Base-by-base conservation (phyloP, 2,113 vertebrate genomes). In the Spilogale gracilis region DNA sequence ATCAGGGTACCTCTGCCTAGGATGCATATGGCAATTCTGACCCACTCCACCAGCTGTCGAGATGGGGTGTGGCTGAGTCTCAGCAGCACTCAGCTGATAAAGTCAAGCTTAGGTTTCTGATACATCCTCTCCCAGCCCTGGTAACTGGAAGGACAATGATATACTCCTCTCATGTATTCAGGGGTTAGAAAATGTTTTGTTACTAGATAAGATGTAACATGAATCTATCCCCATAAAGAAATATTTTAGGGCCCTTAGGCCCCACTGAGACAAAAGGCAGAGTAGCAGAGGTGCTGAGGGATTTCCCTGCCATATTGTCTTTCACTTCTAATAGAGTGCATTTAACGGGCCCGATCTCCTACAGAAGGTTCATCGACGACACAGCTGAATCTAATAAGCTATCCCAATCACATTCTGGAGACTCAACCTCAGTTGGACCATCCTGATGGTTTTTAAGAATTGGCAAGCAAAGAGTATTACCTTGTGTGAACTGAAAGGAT, bases 381-480 rank as follows among this genome's bases (percentile, higher is more conserved):
- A 87, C 0, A 83, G 43, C 20, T 94, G 82, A 67, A 27, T 17
- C 48, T 13, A 27, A 79, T 10, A 74, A 25, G 71, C 61, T 50
- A 20, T 82, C 58, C 94, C 54, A 13, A n/a, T 38, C 54, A 85
- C 54, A 81, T 43, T 69, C 9, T 89, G 71, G 71, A 96, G 50
- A 84, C 58, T 13, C 71, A 95, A 10, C 12, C 27, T 86, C 9
- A 12, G 52, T 16, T n/a, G 93, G 87, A 54, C 84, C 52, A 94
- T 43, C 79, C 11, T n/a, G 11, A 6, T 94, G 61, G 9, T 43
- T 97, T 94, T 90, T 63, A 96, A 58, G 16, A 98, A 90, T 38
- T 95, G 20, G 91, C 92, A 96, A 92, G 81, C 16, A 38, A 67
- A 92, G 58, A 98, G 78, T 74, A 93, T 48, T 71, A 90, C 43